phyloP scores from a whole-genome alignment of 2,797 vertebrate species.

The Gouania willdenowi region DNA sequence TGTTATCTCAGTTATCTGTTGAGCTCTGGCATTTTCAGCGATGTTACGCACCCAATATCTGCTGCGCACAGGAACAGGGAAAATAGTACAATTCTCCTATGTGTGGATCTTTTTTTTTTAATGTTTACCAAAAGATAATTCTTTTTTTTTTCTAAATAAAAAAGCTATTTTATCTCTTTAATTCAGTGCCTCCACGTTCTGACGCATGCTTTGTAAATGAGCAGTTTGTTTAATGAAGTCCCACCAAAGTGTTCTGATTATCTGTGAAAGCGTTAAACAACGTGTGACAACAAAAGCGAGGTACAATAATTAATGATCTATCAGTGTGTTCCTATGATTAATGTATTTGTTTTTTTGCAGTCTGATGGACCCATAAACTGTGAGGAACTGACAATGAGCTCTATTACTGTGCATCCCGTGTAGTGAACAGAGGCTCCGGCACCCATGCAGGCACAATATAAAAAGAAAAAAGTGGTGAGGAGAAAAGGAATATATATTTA shows the following conservation, averaged over 20 bases:
- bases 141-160: constrained; percentile 53
- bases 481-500: constrained; percentile 11
- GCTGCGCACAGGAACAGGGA: constrained; percentile 31
- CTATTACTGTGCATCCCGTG: constrained; percentile 54
- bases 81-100: constrained; percentile 40
- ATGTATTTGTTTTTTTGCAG: constrained; percentile 76
- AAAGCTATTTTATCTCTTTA: constrained; percentile 46
- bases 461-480: constrained; percentile 51
- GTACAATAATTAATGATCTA: constrained; percentile 74
- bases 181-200: constrained; percentile 29
- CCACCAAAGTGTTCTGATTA: constrained; percentile 62
- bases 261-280: constrained; percentile 68
- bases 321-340: constrained; percentile 70
- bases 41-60: constrained; percentile 55
- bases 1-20: constrained; percentile 71
- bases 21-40: constrained; percentile 64
- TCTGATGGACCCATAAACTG: constrained; percentile 70
- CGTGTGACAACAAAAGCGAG: constrained; percentile 69
- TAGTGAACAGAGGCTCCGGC: constrained; percentile 36
- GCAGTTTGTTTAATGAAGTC: constrained; percentile 70
- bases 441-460: constrained; percentile 18
- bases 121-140: constrained; percentile 54
- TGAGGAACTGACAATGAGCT: constrained; percentile 65
- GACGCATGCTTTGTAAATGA: constrained; percentile 57
- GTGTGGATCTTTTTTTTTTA: constrained; percentile 61